Percentiles rank a stretch among this genome's conserved stretches.
These are phyloP conservation scores for Volucella zonaria DNA, from an alignment of 2,888 invertebrate genomes.

Conservation along the genomic window DNA sequence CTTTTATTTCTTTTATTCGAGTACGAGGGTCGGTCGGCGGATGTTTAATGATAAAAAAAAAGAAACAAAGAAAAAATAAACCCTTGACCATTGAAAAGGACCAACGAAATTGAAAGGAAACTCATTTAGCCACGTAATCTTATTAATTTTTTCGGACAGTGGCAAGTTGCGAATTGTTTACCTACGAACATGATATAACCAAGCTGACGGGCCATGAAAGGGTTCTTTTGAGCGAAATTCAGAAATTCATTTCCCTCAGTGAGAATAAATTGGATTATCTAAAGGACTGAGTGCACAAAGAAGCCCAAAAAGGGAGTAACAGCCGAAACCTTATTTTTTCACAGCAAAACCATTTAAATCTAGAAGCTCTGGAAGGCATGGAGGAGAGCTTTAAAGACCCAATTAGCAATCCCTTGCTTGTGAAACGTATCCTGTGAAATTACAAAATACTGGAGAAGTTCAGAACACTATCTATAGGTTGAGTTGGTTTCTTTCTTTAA, in stretches of 20 bases:
- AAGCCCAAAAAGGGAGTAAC: slow-evolving; percentile 3
- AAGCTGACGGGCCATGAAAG: slow-evolving; percentile 77
- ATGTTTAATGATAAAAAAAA: too few relatives aligned
- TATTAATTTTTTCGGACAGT: slow-evolving; percentile 40
- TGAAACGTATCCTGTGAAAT: slow-evolving; percentile 89
- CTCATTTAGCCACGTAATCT: slow-evolving; percentile 44
- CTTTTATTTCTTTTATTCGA: too few relatives aligned
- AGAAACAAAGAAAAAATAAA: too few relatives aligned
- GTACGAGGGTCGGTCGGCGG: too few relatives aligned
- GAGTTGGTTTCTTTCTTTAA: slow-evolving; percentile 75
- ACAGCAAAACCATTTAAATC: slow-evolving; percentile 84
- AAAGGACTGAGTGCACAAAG: slow-evolving; percentile 77
- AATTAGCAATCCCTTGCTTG: slow-evolving; percentile 94
- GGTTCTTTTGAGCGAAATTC: slow-evolving; percentile 76
- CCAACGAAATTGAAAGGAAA: slow-evolving; percentile 43
- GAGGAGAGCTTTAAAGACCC: slow-evolving; percentile 93
- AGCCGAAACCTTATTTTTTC: slow-evolving; percentile 63
- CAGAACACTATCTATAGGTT: slow-evolving; percentile 76
- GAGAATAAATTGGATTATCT: slow-evolving; percentile 79
- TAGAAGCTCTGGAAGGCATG: slow-evolving; percentile 88
- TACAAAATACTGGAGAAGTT: slow-evolving; percentile 78
- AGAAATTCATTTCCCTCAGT: slow-evolving; percentile 77
- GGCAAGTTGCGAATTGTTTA: slow-evolving; percentile 76
- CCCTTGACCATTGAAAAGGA: not conserved
- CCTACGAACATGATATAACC: slow-evolving; percentile 77